Percentiles rank a stretch among this genome's conserved stretches.
Evolutionary conservation across 2,797 vertebrate genomes (phyloP).

Genomic region (Sebastes umbrosus): DNA sequence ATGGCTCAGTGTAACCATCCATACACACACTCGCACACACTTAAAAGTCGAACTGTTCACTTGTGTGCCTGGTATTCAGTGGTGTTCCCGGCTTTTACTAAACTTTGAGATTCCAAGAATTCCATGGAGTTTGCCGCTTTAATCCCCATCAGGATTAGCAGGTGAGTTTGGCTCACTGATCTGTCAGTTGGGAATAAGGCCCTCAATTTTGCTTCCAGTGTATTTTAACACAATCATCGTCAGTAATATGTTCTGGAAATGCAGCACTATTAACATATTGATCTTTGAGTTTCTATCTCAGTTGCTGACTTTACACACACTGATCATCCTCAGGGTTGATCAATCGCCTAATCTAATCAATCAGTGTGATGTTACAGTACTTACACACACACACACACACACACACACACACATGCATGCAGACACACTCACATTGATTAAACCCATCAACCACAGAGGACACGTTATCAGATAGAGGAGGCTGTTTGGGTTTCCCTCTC

Average conservation of each 20-base stretch:
- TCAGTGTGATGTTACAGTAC: conserved; percentile 32
- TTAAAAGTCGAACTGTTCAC: conserved; percentile 31
- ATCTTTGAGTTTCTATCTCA: conserved; percentile 14
- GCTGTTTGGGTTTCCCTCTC: not conserved
- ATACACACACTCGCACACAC: conserved; percentile 23
- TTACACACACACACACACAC: not conserved
- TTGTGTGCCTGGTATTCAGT: conserved; percentile 70
- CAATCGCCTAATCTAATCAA: conserved; percentile 70
- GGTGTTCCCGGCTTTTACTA: conserved; percentile 66
- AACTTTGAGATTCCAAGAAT: conserved; percentile 78
- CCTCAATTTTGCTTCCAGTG: not conserved
- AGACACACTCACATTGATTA: conserved; percentile 37
- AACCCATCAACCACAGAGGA: conserved; percentile 57
- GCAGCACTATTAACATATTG: not conserved
- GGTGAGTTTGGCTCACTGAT: conserved; percentile 60
- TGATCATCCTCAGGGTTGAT: conserved; percentile 47
- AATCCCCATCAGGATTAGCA: conserved; percentile 77
- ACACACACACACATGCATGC: conserved; percentile 1
- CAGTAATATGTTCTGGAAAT: not conserved
- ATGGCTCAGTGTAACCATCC: conserved; percentile 22
- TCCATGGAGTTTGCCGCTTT: conserved; percentile 74
- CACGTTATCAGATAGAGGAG: conserved; percentile 23
- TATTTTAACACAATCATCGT: not conserved
- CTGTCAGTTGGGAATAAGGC: conserved; percentile 37
- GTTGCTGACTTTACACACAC: conserved; percentile 27